Percentiles rank a stretch among this genome's conserved stretches.
phyloP scores from a whole-genome alignment of 2,797 vertebrate genomes.

The Coregonus suidteri region DNA sequence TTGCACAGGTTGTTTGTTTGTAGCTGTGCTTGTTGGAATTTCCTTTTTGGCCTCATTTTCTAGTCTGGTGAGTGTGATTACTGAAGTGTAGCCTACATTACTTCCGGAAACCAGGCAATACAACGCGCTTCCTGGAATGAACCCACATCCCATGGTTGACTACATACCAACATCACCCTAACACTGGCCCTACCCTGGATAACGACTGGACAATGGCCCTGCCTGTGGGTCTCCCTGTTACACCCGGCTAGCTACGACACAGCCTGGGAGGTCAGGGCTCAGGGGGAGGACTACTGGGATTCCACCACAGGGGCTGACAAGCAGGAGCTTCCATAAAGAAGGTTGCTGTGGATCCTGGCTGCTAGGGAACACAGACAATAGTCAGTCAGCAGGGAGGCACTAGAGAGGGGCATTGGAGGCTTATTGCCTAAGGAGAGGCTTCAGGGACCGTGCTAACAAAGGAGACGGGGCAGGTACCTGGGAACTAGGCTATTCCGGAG shows the following conservation, averaged over 20 bases:
- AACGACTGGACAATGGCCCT: constrained; percentile 27
- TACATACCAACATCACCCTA: constrained; percentile 67
- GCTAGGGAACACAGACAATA: neutral
- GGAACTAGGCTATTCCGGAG: too few species aligned
- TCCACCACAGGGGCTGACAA: neutral
- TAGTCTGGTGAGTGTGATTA: neutral
- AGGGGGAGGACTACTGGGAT: neutral
- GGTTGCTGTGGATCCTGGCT: neutral
- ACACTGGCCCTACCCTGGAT: constrained; percentile 30
- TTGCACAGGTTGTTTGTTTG: neutral
- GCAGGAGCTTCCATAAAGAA: neutral
- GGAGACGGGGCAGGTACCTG: too few species aligned
- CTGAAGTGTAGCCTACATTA: neutral
- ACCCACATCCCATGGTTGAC: constrained; percentile 61
- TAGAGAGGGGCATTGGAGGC: too few species aligned
- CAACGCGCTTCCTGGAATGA: too few species aligned
- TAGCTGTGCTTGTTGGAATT: neutral
- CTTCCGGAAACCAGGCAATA: neutral
- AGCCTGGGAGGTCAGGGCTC: neutral
- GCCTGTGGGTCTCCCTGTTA: constrained; percentile 68
- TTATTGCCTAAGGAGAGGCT: too few species aligned
- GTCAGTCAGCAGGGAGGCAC: neutral
- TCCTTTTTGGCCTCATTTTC: neutral
- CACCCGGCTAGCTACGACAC: too few species aligned
- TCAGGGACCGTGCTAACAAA: too few species aligned